phyloP scores from a whole-genome alignment of 2,113 vertebrate species.

The Laticauda colubrina region DNA sequence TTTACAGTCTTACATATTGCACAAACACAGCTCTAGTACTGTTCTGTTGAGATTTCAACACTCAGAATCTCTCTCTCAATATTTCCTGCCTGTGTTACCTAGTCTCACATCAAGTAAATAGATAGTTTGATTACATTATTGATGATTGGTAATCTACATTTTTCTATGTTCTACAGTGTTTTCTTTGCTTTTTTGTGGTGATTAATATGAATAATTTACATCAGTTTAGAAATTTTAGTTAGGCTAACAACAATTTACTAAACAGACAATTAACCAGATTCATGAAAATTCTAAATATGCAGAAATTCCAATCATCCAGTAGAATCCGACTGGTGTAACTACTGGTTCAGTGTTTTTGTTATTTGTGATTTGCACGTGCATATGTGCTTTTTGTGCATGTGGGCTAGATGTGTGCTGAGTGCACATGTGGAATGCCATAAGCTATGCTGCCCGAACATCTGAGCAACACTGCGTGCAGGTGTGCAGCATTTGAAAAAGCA shows the following conservation, averaged over 20 bases:
- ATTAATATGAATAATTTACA: background rate
- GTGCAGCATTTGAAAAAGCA: no score
- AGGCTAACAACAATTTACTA: background rate
- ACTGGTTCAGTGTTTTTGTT: no score
- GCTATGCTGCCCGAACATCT: no score
- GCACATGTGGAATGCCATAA: no score
- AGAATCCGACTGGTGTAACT: no score
- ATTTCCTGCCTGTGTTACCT: background rate
- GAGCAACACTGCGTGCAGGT: no score
- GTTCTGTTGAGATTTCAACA: background rate
- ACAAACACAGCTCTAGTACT: background rate
- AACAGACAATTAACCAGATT: background rate
- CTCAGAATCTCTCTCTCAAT: background rate
- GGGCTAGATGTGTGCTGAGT: no score
- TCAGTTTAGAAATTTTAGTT: background rate
- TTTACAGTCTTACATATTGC: background rate
- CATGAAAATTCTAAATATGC: background rate
- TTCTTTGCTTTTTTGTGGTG: background rate
- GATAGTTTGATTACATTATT: background rate
- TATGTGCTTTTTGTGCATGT: no score
- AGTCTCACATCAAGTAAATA: background rate
- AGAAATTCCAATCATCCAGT: background rate
- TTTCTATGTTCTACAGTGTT: background rate
- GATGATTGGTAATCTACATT: background rate
- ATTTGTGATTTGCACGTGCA: no score